Evolutionary conservation across 2,888 invertebrate genomes (phyloP).

Genomic region (Himalopsyche kuldschensis): DNA sequence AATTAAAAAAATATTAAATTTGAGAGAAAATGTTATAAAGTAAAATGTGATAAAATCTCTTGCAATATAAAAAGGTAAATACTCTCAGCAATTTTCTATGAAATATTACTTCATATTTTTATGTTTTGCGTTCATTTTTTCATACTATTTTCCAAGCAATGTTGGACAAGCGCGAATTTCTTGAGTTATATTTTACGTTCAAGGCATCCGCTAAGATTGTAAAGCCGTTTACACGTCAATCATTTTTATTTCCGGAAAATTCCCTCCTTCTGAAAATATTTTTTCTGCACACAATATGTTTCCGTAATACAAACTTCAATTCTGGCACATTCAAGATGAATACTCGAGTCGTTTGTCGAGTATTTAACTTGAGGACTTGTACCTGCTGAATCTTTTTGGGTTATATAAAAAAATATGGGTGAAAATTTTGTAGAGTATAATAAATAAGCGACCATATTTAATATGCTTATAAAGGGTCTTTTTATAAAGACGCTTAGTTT

Average conservation of each 20-base stretch:
- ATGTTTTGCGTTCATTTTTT: too few relatives aligned
- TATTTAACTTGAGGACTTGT: neutral
- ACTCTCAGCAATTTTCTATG: too few relatives aligned
- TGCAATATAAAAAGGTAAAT: too few relatives aligned
- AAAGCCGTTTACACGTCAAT: neutral
- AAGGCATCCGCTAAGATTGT: neutral
- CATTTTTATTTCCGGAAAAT: neutral
- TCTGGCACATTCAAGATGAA: neutral
- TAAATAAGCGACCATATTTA: too few relatives aligned
- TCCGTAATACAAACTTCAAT: neutral
- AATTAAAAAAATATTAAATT: too few relatives aligned
- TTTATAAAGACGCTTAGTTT: too few relatives aligned
- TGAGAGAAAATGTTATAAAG: too few relatives aligned
- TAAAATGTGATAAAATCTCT: too few relatives aligned
- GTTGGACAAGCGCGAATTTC: neutral
- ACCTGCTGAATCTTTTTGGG: neutral
- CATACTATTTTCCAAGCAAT: neutral
- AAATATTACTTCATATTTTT: too few relatives aligned
- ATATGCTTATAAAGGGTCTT: too few relatives aligned
- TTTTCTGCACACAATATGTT: neutral
- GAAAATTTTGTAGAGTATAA: too few relatives aligned
- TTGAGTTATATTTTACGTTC: neutral
- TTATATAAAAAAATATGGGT: neutral
- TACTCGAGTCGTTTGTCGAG: neutral
- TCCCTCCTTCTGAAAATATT: neutral